Conservation (phyloP, 2,888 invertebrate genomes). For the Cetonia aurata region DNA sequence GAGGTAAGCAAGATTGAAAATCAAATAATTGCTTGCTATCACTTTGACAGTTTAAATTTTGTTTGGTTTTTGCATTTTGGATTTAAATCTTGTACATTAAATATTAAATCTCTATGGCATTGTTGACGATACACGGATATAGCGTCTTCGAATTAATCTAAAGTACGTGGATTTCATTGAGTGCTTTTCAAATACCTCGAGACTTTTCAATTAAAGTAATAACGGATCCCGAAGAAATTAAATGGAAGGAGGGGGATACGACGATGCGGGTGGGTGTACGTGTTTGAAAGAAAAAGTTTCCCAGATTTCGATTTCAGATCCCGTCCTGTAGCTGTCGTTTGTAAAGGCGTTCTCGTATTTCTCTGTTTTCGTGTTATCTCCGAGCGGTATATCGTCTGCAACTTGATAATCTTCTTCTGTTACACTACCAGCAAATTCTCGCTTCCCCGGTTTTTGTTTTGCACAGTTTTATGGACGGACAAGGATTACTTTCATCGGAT, state of each 20-base stretch:
- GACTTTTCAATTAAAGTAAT: slow-evolving; percentile 22
- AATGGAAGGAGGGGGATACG: slow-evolving; percentile 9
- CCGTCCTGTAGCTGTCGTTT: slow-evolving; percentile 17
- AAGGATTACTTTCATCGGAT: too few species aligned
- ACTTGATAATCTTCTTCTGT: slow-evolving; percentile 8
- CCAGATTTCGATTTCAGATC: slow-evolving; percentile 33
- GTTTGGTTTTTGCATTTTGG: too few species aligned
- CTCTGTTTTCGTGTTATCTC: slow-evolving; percentile 19
- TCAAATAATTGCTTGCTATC: too few species aligned
- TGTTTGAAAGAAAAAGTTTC: slow-evolving; percentile 18
- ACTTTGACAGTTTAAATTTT: too few species aligned
- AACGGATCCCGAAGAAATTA: slow-evolving; percentile 11
- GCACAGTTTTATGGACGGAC: background rate
- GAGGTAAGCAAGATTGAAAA: too few species aligned
- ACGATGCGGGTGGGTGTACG: background rate
- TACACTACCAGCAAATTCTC: background rate
- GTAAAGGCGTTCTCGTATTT: slow-evolving; percentile 10
- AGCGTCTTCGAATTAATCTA: too few species aligned
- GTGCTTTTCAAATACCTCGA: slow-evolving; percentile 7
- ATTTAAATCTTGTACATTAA: too few species aligned
- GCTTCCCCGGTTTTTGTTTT: background rate
- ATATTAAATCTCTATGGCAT: too few species aligned
- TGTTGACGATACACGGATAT: too few species aligned
- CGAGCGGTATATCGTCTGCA: slow-evolving; percentile 5
- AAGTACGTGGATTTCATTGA: background rate